Percentiles rank a stretch among this genome's conserved stretches.
Evolutionary conservation across 2,113 vertebrate species (phyloP).

Genomic region (Macrotus californicus): DNA sequence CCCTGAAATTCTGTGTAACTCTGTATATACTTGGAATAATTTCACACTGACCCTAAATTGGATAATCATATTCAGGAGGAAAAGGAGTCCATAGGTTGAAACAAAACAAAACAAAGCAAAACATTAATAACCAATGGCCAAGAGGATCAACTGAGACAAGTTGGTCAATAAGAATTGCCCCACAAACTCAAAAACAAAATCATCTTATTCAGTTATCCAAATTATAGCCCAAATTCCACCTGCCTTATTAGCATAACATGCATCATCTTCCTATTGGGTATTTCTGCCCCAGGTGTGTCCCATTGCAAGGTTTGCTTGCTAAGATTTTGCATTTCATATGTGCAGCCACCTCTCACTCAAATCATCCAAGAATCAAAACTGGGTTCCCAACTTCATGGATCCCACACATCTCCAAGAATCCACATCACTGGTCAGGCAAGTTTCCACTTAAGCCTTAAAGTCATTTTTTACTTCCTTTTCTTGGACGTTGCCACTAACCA

Average conservation of each 20-base stretch:
- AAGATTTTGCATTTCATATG: background rate
- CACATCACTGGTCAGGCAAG: background rate
- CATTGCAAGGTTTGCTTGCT: background rate
- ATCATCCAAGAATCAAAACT: background rate
- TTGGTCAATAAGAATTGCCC: background rate
- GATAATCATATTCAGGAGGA: background rate
- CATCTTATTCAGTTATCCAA: background rate
- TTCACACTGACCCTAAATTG: background rate
- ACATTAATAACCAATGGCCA: background rate
- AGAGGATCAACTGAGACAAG: background rate
- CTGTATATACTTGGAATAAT: background rate
- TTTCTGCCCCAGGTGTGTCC: background rate
- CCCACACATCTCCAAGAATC: background rate
- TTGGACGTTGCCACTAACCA: background rate
- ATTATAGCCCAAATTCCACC: background rate
- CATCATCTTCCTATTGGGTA: background rate
- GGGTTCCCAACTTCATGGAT: background rate
- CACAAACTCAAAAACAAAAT: background rate
- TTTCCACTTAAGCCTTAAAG: background rate
- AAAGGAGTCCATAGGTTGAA: background rate
- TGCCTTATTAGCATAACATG: background rate
- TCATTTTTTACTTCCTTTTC: background rate
- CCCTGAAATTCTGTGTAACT: background rate
- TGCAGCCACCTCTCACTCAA: background rate
- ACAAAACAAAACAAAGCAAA: background rate